Conservation (phyloP, 2,888 invertebrate genomes). For the Linnaemya vulpina region DNA sequence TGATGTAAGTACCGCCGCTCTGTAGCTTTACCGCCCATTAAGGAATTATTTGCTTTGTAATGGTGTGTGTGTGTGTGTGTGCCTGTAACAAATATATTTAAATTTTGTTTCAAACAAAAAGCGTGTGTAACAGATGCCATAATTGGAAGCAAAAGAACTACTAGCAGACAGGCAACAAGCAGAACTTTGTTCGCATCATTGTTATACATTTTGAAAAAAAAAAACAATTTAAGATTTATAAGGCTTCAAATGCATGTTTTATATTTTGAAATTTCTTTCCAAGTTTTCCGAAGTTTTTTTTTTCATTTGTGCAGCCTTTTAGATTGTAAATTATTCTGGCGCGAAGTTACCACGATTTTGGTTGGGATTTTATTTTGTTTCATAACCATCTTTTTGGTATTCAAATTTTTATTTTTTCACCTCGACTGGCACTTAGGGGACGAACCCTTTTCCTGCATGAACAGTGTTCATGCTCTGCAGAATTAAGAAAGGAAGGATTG, state of each 20-base stretch:
- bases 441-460: too few relatives aligned
- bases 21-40: slow-evolving; percentile 58
- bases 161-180: background rate
- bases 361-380: too few relatives aligned
- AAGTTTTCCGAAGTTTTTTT: background rate
- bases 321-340: too few relatives aligned
- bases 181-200: slow-evolving; percentile 3
- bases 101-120: slow-evolving; percentile 45
- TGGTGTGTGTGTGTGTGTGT: background rate
- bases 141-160: slow-evolving; percentile 51
- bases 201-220: background rate
- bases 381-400: too few relatives aligned
- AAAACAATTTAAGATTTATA: slow-evolving; percentile 12
- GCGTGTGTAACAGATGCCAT: slow-evolving; percentile 54
- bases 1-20: slow-evolving; percentile 46
- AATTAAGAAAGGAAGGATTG: too few relatives aligned
- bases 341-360: too few relatives aligned
- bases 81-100: slow-evolving; percentile 59
- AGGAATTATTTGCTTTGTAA: slow-evolving; percentile 24
- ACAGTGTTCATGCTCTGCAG: too few relatives aligned
- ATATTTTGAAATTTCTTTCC: background rate
- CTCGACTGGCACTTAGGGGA: too few relatives aligned
- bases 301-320: background rate
- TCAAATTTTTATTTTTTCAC: too few relatives aligned
- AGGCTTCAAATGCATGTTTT: background rate